phyloP scores from a whole-genome alignment of 2,797 vertebrate genomes.

The Phrynocephalus guinanensis region DNA sequence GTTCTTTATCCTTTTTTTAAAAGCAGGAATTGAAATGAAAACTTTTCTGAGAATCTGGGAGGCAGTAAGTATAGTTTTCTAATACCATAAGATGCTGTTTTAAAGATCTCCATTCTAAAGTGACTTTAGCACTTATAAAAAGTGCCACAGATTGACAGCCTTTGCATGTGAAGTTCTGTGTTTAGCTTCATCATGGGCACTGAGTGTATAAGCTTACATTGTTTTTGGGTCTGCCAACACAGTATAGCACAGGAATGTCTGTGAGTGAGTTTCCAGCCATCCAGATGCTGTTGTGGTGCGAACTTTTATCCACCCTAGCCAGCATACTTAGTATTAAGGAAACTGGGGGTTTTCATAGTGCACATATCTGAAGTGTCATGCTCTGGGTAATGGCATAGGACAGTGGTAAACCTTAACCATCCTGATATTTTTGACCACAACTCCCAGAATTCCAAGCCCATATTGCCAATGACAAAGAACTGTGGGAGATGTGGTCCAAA shows the following conservation, averaged over 20 bases:
- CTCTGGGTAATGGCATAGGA: too few relatives aligned
- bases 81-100: conserved; percentile 23
- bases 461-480: too few relatives aligned
- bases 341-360: background rate
- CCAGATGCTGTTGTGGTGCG: background rate
- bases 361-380: background rate
- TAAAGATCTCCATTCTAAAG: conserved; percentile 38
- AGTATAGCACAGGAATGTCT: background rate
- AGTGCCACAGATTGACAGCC: conserved; percentile 30
- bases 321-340: background rate
- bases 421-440: too few relatives aligned
- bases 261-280: too few relatives aligned
- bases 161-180: conserved; percentile 47
- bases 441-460: too few relatives aligned
- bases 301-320: background rate
- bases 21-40: conserved; percentile 53
- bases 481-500: too few relatives aligned
- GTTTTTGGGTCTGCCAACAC: conserved; percentile 1
- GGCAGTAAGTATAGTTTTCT: conserved; percentile 36
- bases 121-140: conserved; percentile 35
- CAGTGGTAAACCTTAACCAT: too few relatives aligned
- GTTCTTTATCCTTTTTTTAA: conserved; percentile 43
- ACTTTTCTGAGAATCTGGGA: conserved; percentile 56
- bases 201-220: conserved; percentile 20
- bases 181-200: conserved; percentile 46